These are phyloP conservation scores for Sicus ferrugineus DNA, from an alignment of 2,888 invertebrate genomes.

Conservation along the genomic window DNA sequence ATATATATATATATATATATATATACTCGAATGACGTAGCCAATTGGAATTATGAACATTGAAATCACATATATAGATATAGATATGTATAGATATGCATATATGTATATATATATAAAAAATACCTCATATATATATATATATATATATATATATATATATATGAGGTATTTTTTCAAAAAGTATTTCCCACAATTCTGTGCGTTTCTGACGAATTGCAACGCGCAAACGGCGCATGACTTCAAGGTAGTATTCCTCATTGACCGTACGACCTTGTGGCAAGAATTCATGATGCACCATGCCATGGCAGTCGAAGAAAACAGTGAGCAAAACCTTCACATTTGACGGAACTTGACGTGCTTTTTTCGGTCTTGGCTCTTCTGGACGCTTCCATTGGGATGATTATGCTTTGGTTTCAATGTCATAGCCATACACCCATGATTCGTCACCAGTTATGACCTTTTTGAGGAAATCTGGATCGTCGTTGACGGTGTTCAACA, in stretches of 20 bases:
- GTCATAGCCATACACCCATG: slow-evolving; percentile 32
- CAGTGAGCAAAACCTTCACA: too few species aligned
- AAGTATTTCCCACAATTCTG: slow-evolving; percentile 34
- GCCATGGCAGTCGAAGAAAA: not conserved
- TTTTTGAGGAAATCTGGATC: slow-evolving; percentile 25
- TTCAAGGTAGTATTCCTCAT: slow-evolving; percentile 24
- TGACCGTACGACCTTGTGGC: slow-evolving; percentile 25
- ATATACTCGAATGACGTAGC: too few species aligned
- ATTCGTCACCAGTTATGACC: slow-evolving; percentile 31
- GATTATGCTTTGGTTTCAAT: slow-evolving; percentile 14
- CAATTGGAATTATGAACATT: too few species aligned
- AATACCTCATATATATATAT: too few species aligned
- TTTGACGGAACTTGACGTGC: slow-evolving; percentile 7
- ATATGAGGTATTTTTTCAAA: too few species aligned
- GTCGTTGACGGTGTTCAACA: slow-evolving; percentile 18
- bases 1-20: too few species aligned
- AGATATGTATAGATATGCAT: too few species aligned
- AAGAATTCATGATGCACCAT: too few species aligned
- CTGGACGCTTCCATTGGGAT: slow-evolving; percentile 1
- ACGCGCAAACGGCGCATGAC: slow-evolving; percentile 30
- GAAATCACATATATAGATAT: too few species aligned
- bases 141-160: too few species aligned
- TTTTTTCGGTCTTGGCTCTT: slow-evolving; percentile 11
- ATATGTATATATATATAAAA: too few species aligned
- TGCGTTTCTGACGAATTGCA: slow-evolving; percentile 27